phyloP scores from a whole-genome alignment of 2,113 vertebrate species.

The Lontra canadensis region DNA sequence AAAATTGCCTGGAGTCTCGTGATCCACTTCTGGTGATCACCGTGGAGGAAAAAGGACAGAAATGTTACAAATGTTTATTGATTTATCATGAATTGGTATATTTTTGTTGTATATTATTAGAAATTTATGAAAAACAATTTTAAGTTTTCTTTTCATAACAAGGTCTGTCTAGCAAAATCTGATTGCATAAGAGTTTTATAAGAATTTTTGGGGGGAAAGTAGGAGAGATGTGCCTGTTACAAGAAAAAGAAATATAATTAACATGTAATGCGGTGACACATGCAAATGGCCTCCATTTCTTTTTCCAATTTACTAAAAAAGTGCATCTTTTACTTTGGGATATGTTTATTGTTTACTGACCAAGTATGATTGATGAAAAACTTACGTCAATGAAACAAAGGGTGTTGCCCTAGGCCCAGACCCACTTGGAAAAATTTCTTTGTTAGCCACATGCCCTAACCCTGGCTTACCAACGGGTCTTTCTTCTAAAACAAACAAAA shows the following conservation, averaged over 20 bases:
- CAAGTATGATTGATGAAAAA: not conserved
- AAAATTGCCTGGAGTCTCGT: not conserved
- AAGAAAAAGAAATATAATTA: slow-evolving; percentile 13
- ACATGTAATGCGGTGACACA: not conserved
- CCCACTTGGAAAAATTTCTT: not conserved
- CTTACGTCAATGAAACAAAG: not conserved
- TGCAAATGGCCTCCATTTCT: not conserved
- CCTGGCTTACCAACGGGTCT: not conserved
- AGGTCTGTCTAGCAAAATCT: not conserved
- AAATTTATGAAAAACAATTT: not conserved
- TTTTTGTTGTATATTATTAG: not conserved
- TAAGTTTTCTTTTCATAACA: not conserved
- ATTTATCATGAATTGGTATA: not conserved
- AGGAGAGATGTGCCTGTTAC: not conserved
- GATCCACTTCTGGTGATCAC: not conserved
- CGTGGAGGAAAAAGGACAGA: not conserved
- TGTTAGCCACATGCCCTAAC: not conserved
- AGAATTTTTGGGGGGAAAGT: not conserved
- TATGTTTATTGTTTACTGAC: not conserved
- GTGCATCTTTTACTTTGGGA: not conserved
- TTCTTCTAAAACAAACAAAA: slow-evolving; percentile 33
- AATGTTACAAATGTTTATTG: not conserved
- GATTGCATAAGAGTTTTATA: not conserved
- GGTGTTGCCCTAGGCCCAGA: not conserved
- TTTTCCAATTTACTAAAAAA: not conserved